phyloP scores from a whole-genome alignment of 2,113 vertebrate species.

The Semicossyphus pulcher region DNA sequence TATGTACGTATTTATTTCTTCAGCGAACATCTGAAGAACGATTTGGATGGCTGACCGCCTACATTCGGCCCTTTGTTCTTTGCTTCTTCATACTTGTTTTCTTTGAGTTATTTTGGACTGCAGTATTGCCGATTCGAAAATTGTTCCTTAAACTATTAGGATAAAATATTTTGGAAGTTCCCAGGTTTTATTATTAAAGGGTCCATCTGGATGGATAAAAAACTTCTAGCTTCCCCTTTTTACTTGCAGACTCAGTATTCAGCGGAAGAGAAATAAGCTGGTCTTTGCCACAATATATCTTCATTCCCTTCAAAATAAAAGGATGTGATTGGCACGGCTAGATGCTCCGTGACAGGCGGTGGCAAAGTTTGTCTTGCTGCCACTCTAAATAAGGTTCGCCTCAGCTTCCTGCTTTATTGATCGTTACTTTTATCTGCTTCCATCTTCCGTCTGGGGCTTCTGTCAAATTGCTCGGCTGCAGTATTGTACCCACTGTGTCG shows the following conservation, averaged over 20 bases:
- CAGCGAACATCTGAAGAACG: neutral
- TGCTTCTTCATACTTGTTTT: too few relatives aligned
- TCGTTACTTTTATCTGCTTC: constrained; percentile 30
- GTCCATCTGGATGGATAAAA: neutral
- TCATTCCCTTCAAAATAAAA: constrained; percentile 5
- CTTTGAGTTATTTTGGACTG: too few relatives aligned
- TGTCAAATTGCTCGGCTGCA: constrained; percentile 7
- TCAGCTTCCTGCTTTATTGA: constrained; percentile 41
- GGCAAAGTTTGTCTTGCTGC: constrained; percentile 14
- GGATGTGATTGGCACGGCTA: neutral
- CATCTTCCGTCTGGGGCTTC: constrained; percentile 14
- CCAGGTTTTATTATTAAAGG: constrained; percentile 3
- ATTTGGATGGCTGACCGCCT: neutral
- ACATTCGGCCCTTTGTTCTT: too few relatives aligned
- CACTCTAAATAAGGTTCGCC: constrained; percentile 34
- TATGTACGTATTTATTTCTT: neutral
- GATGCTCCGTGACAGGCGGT: constrained; percentile 1
- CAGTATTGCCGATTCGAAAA: too few relatives aligned
- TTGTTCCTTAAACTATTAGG: too few relatives aligned
- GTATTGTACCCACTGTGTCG: neutral
- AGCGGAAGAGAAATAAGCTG: neutral
- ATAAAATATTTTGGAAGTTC: neutral
- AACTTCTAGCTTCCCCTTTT: neutral
- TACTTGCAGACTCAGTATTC: neutral
- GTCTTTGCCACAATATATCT: neutral